Percentiles rank a stretch among this genome's conserved stretches.
phyloP scores from a whole-genome alignment of 2,888 invertebrate species.

The Cosmopolites sordidus region DNA sequence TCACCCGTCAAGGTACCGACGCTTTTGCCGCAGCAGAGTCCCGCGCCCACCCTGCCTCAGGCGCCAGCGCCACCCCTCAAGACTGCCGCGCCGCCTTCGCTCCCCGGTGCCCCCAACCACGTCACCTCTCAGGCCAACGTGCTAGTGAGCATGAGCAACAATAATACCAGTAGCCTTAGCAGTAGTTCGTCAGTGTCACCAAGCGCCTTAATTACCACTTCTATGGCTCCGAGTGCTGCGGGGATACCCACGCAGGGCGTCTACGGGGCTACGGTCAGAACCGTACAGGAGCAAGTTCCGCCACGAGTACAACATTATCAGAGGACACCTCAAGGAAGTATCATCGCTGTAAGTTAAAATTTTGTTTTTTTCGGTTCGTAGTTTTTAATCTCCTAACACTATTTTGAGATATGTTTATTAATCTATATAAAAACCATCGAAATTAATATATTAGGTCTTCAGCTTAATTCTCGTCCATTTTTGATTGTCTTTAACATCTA shows the following conservation, averaged over 20 bases:
- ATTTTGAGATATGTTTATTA: too few relatives aligned
- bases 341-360: conserved; percentile 22
- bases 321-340: conserved; percentile 25
- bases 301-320: conserved; percentile 13
- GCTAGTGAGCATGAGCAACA: conserved; percentile 31
- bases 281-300: background rate
- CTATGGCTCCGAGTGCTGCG: background rate
- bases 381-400: too few relatives aligned
- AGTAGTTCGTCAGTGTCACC: conserved; percentile 32
- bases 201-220: conserved; percentile 37
- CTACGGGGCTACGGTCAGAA: background rate
- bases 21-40: too few relatives aligned
- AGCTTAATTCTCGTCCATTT: too few relatives aligned
- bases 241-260: background rate
- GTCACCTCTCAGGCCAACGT: conserved; percentile 33
- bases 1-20: conserved; percentile 9
- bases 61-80: conserved; percentile 8
- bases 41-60: too few relatives aligned
- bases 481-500: too few relatives aligned
- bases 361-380: conserved; percentile 7
- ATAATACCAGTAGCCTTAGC: conserved; percentile 24
- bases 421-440: too few relatives aligned
- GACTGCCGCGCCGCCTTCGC: conserved; percentile 1
- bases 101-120: conserved; percentile 15
- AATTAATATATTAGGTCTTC: too few relatives aligned